Conservation (phyloP, 2,797 vertebrate species). For the Nothura maculosa region DNA sequence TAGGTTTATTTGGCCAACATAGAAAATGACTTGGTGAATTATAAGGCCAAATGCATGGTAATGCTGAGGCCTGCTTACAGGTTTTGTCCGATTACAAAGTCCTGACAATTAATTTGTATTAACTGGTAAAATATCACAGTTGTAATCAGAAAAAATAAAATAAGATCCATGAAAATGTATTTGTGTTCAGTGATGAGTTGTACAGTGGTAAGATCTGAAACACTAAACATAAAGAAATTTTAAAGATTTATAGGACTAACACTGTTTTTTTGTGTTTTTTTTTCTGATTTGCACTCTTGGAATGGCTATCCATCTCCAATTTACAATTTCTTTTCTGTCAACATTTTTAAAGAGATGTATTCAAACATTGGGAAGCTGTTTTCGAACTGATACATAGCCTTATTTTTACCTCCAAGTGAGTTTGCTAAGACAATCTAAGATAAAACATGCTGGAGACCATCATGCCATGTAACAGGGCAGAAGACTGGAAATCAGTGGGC, state of each 20-base stretch:
- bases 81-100: background rate
- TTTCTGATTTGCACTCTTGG: background rate
- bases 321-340: background rate
- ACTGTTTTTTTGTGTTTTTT: background rate
- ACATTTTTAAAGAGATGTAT: background rate
- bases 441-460: background rate
- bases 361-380: background rate
- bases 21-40: background rate
- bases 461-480: background rate
- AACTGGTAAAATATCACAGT: background rate
- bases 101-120: background rate
- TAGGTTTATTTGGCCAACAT: background rate
- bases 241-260: background rate
- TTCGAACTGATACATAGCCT: background rate
- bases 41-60: background rate
- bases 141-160: background rate
- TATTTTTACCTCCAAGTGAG: background rate
- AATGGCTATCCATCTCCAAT: background rate
- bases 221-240: background rate
- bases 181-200: background rate
- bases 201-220: background rate
- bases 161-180: background rate
- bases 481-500: background rate
- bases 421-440: background rate
- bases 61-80: background rate